Conservation (phyloP, 92 coral and sea anemone genomes). For the Metridium senile region DNA sequence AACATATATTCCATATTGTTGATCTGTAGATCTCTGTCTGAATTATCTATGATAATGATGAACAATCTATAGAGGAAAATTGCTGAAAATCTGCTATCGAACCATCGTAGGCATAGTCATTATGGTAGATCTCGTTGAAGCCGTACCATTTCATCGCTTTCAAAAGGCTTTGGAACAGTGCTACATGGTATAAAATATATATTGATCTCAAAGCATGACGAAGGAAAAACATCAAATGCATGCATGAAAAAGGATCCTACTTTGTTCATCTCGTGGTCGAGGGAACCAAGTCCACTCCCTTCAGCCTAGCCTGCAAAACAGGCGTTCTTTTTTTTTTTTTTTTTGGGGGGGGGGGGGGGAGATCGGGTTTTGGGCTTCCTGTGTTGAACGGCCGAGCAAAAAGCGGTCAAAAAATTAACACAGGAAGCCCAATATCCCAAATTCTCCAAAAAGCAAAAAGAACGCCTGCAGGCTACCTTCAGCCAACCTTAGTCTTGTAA, state of each 20-base stretch:
- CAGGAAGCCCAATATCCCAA: too few relatives aligned
- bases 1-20: constrained; percentile 53
- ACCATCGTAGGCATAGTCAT: constrained; percentile 35
- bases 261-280: constrained; percentile 73
- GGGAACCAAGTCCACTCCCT: constrained; percentile 79
- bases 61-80: constrained; percentile 47
- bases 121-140: constrained; percentile 71
- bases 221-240: constrained; percentile 43
- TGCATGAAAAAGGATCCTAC: constrained; percentile 70
- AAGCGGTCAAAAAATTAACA: too few relatives aligned
- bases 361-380: too few relatives aligned
- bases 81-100: constrained; percentile 70
- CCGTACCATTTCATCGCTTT: constrained; percentile 58
- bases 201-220: constrained; percentile 8
- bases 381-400: too few relatives aligned
- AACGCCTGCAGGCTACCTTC: too few relatives aligned
- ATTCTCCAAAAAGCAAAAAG: too few relatives aligned
- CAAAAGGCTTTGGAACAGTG: not conserved
- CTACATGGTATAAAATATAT: too few relatives aligned
- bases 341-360: too few relatives aligned
- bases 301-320: too few relatives aligned
- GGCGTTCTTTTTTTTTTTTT: too few relatives aligned
- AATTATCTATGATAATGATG: constrained; percentile 58
- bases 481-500: constrained; percentile 65
- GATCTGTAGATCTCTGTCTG: constrained; percentile 31